Evolutionary conservation across 2,888 invertebrate genomes (phyloP), one percentile per base, ranked within the genome.

Genomic region (Carabus problematicus): DNA sequence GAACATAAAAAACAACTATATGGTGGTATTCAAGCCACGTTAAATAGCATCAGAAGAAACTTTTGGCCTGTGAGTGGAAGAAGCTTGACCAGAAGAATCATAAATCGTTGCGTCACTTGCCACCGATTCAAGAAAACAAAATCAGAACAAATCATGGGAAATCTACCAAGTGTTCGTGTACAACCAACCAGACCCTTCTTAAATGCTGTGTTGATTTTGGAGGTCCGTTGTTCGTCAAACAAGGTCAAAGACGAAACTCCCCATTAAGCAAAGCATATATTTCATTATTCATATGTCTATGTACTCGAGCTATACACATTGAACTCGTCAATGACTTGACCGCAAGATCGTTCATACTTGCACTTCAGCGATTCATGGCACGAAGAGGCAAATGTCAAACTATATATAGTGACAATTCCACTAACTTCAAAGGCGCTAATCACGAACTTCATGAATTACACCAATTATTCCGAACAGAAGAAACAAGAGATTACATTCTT

Each of bases 341-440:
- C n/a, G 68, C 71, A 6, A 70, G 70, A 56, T 41, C 58, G 12
- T 72, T 73, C 47, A 3, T 71, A 42, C 11, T 45, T 12, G 39
- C 56, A 3, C 49, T 72, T n/a, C 58, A 54, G 29, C 14, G 72
- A 39, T 72, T 72, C 58, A 40, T 70, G 1, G 52, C 71, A 2
- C 12, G 71, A 39, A 12, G 72, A 9, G 70, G 72, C 14, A 59
- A 55, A 19, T 67, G 64, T 1, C 12, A 63, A 43, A 16, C 64
- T 9, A 64, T 73, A 11, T 70, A 67, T 43, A 63, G 56, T 8
- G 71, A 72, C 47, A 72, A 72, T 56, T 71, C 61, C n/a, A 68
- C 64, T 8, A 72, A 67, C 11, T 75, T 75, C 42, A 69, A 72
- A 8, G 73, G 72, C 7, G 72, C 72, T 8, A 62, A 62, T 39